Evolutionary conservation across 2,888 invertebrate species (phyloP).

Genomic region (Sialis fuliginosa): DNA sequence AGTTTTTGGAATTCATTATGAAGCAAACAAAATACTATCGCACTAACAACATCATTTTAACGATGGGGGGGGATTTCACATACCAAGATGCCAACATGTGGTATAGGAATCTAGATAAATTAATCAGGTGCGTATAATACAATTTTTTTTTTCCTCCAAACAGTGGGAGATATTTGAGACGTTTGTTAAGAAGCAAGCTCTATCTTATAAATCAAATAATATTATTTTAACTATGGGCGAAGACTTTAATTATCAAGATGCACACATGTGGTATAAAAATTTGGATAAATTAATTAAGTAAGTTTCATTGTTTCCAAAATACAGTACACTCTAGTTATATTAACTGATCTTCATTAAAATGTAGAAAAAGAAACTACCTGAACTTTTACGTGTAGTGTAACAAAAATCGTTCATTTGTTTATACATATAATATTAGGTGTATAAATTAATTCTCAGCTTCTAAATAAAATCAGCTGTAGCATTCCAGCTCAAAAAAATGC

Average conservation of each 20-base stretch:
- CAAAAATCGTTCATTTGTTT: too few relatives aligned
- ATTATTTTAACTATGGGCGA: constrained; percentile 79
- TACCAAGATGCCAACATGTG: constrained; percentile 52
- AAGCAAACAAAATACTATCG: constrained; percentile 34
- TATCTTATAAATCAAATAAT: constrained; percentile 47
- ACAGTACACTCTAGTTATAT: too few relatives aligned
- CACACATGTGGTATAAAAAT: constrained; percentile 63
- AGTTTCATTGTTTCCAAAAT: constrained; percentile 18
- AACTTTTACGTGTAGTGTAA: too few relatives aligned
- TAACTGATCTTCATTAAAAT: too few relatives aligned
- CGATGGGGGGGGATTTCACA: constrained; percentile 87
- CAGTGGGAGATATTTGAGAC: constrained; percentile 36
- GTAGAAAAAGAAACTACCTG: too few relatives aligned
- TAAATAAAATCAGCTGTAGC: too few relatives aligned
- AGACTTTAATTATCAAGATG: constrained; percentile 74
- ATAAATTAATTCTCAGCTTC: too few relatives aligned
- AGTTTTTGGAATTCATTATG: constrained; percentile 34
- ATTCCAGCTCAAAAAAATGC: too few relatives aligned
- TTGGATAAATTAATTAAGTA: constrained; percentile 77
- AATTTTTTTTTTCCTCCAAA: not conserved
- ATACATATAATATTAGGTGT: too few relatives aligned
- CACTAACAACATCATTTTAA: constrained; percentile 64
- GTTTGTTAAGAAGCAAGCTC: constrained; percentile 36
- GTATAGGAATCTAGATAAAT: constrained; percentile 74
- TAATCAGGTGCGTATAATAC: constrained; percentile 52